A percentile compares a stretch with the other conserved stretches of the same genome.
Conservation (phyloP, 2,797 vertebrate genomes). For the Melanotaenia parkinsoni region DNA sequence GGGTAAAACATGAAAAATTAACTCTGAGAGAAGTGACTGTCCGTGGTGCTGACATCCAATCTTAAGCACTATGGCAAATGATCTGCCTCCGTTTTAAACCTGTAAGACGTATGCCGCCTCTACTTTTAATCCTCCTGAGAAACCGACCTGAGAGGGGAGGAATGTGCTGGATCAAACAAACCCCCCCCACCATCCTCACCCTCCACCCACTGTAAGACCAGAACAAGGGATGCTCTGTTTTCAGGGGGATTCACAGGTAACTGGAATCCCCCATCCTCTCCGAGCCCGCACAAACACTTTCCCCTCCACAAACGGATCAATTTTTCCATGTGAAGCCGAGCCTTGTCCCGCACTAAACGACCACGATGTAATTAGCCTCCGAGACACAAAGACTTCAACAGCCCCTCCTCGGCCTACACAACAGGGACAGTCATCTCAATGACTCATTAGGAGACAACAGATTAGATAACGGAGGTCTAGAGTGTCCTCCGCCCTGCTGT, state of each 20-base stretch:
- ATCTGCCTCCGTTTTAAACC: conserved; percentile 52
- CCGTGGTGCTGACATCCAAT: conserved; percentile 19
- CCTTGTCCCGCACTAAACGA: conserved; percentile 77
- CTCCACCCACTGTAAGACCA: conserved; percentile 7
- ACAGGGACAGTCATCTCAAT: conserved; percentile 54
- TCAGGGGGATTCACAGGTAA: conserved; percentile 58
- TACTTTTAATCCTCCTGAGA: conserved; percentile 76
- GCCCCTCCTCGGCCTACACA: conserved; percentile 27
- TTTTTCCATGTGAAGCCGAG: conserved; percentile 68
- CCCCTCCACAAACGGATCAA: conserved; percentile 44
- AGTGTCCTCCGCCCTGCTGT: conserved; percentile 63
- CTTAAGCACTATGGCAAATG: conserved; percentile 20
- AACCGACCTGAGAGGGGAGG: conserved; percentile 42
- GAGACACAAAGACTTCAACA: conserved; percentile 74
- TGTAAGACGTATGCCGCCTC: conserved; percentile 19
- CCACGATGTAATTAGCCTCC: conserved; percentile 80
- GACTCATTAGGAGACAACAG: conserved; percentile 84
- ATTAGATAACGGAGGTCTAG: conserved; percentile 79
- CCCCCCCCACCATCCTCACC: conserved; percentile 13
- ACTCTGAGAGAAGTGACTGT: conserved; percentile 55
- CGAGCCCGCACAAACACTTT: conserved; percentile 16
- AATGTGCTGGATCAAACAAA: conserved; percentile 69
- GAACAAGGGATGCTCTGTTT: conserved; percentile 75
- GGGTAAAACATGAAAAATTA: conserved; percentile 44
- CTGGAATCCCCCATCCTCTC: conserved; percentile 27